Conservation (phyloP, 2,888 invertebrate species). For the Muscina levida region DNA sequence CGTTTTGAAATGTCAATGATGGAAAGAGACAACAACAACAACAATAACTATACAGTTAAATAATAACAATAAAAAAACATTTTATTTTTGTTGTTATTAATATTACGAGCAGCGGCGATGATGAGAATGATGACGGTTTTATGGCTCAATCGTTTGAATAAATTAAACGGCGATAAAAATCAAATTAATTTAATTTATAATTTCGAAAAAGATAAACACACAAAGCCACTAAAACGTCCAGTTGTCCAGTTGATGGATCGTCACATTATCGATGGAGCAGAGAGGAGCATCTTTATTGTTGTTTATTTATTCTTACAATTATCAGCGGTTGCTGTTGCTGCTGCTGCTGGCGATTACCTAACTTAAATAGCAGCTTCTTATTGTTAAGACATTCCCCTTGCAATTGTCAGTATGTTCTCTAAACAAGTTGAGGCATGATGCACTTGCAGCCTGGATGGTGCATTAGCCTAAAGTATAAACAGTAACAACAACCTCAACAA, state of each 20-base stretch:
- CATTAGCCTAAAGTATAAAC: neutral
- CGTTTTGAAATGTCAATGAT: conserved; percentile 25
- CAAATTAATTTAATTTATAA: conserved; percentile 25
- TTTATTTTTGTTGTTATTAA: conserved; percentile 2
- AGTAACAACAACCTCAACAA: conserved; percentile 39
- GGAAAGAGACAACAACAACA: neutral
- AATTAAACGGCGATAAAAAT: conserved; percentile 22
- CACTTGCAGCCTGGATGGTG: neutral
- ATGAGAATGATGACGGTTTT: conserved; percentile 11
- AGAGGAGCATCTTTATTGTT: too few species aligned
- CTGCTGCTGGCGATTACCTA: conserved; percentile 62
- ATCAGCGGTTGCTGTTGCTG: conserved; percentile 39
- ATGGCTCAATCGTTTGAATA: conserved; percentile 21
- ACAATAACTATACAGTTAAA: neutral
- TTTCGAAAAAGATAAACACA: neutral
- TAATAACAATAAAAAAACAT: conserved; percentile 10
- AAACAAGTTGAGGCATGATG: conserved; percentile 26
- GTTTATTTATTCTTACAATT: conserved; percentile 41
- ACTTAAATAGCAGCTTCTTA: conserved; percentile 71
- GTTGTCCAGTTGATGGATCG: conserved; percentile 4
- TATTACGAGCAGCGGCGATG: neutral
- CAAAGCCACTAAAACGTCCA: conserved; percentile 3
- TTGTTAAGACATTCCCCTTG: neutral
- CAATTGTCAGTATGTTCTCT: too few species aligned
- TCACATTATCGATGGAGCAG: neutral